phyloP scores from a whole-genome alignment of 2,797 vertebrate genomes.

The Mormyrops attenuatus region DNA sequence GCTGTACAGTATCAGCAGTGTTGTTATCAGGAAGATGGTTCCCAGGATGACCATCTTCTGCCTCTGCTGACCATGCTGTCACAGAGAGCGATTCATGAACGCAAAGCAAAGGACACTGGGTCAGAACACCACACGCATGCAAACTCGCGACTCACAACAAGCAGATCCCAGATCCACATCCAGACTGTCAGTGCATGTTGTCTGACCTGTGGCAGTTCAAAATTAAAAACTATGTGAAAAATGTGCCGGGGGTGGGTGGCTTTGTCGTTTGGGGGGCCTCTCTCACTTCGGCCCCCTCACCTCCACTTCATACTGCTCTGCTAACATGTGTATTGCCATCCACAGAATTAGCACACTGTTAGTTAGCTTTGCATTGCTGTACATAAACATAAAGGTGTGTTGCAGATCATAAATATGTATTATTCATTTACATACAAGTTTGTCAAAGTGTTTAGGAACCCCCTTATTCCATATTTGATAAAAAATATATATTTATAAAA shows the following conservation, averaged over 20 bases:
- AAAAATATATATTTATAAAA: not conserved
- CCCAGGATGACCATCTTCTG: constrained; percentile 78
- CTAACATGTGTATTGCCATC: not conserved
- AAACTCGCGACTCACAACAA: not conserved
- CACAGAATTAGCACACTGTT: not conserved
- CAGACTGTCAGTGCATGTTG: not conserved
- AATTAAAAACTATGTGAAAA: not conserved
- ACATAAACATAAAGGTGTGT: not conserved
- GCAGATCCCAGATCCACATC: not conserved
- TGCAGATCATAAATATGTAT: not conserved
- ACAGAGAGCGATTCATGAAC: not conserved
- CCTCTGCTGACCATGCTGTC: constrained; percentile 58
- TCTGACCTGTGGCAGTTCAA: not conserved
- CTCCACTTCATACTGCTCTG: not conserved
- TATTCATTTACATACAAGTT: not conserved
- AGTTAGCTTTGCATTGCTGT: not conserved
- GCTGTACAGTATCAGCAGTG: constrained; percentile 87
- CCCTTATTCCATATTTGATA: not conserved
- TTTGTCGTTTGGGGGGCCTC: not conserved
- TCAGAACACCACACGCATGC: not conserved
- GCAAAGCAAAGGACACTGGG: not conserved
- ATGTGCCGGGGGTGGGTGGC: not conserved
- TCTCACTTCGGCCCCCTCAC: not conserved
- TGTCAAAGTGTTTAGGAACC: not conserved
- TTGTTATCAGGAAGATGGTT: constrained; percentile 78